A percentile compares a stretch with the other conserved stretches of the same genome.
These are phyloP conservation scores for Penaeus chinensis DNA, from an alignment of 1,140 invertebrate genomes.

Conservation along the genomic window DNA sequence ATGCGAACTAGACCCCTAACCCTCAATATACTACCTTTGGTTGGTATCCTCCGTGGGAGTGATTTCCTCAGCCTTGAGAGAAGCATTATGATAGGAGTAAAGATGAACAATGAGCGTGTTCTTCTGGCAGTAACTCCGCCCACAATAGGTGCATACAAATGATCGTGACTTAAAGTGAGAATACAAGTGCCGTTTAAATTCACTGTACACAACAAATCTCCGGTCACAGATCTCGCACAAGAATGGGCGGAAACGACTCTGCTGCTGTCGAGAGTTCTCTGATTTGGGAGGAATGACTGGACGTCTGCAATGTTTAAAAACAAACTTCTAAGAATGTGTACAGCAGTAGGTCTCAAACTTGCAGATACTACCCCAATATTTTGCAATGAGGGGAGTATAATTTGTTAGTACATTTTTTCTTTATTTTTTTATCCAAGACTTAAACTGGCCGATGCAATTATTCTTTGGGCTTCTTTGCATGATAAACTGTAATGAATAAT, in stretches of 20 bases:
- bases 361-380: too few relatives aligned
- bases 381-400: too few relatives aligned
- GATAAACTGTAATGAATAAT: too few relatives aligned
- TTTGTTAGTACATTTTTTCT: too few relatives aligned
- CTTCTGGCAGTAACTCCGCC: conserved; percentile 48
- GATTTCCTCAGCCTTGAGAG: conserved; percentile 40
- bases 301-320: conserved; percentile 5
- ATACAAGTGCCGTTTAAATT: conserved; percentile 45
- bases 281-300: too few relatives aligned
- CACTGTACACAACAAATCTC: conserved; percentile 38
- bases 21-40: conserved; percentile 14
- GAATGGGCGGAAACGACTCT: conserved; percentile 28
- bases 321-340: too few relatives aligned
- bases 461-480: too few relatives aligned
- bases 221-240: conserved; percentile 45
- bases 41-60: conserved; percentile 25
- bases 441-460: too few relatives aligned
- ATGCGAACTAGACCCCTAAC: background rate
- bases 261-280: conserved; percentile 2
- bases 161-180: conserved; percentile 45
- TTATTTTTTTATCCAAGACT: too few relatives aligned
- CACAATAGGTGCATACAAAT: conserved; percentile 43
- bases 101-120: conserved; percentile 49
- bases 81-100: conserved; percentile 40
- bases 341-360: too few relatives aligned